These are phyloP conservation scores for Ptychodera flava DNA, from an alignment of 35 echinoderm and acorn worm genomes.

Conservation along the genomic window DNA sequence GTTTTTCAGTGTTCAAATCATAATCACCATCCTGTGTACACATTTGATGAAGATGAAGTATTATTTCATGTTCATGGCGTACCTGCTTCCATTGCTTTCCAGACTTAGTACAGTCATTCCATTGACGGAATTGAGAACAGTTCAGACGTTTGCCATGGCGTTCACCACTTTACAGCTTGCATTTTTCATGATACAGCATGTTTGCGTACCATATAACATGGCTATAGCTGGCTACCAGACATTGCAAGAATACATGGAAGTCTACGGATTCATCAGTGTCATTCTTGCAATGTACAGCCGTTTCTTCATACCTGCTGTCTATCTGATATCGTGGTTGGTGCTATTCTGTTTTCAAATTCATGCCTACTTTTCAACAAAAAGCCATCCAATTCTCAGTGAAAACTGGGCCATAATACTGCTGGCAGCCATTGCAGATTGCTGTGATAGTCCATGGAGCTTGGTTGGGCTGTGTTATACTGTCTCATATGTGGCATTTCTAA, in stretches of 20 bases:
- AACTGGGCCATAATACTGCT: constrained; percentile 56
- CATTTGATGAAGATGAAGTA: constrained; percentile 49
- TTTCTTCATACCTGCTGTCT: constrained; percentile 71
- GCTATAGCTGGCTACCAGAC: constrained; percentile 51
- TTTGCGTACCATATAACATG: constrained; percentile 48
- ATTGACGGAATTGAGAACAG: constrained; percentile 18
- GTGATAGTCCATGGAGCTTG: constrained; percentile 89
- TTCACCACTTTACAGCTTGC: constrained; percentile 37
- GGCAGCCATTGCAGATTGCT: constrained; percentile 76
- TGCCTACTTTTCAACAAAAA: constrained; percentile 49
- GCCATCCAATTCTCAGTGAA: constrained; percentile 32
- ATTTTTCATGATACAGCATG: constrained; percentile 46
- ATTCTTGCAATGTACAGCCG: constrained; percentile 69
- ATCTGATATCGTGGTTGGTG: constrained; percentile 58
- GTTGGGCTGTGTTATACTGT: constrained; percentile 86
- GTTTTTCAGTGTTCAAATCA: constrained; percentile 33
- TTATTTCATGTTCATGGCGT: constrained; percentile 55
- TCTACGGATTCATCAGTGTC: constrained; percentile 68
- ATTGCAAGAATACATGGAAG: constrained; percentile 61
- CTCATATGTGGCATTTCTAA: constrained; percentile 75
- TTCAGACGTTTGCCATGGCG: constrained; percentile 43
- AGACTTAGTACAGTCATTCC: constrained; percentile 11
- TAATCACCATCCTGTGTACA: constrained; percentile 52
- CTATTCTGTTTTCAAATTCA: constrained; percentile 72
- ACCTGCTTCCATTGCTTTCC: constrained; percentile 48